Evolutionary conservation across 2,113 vertebrate genomes (phyloP).

Genomic region (Pogonocichla stellata): DNA sequence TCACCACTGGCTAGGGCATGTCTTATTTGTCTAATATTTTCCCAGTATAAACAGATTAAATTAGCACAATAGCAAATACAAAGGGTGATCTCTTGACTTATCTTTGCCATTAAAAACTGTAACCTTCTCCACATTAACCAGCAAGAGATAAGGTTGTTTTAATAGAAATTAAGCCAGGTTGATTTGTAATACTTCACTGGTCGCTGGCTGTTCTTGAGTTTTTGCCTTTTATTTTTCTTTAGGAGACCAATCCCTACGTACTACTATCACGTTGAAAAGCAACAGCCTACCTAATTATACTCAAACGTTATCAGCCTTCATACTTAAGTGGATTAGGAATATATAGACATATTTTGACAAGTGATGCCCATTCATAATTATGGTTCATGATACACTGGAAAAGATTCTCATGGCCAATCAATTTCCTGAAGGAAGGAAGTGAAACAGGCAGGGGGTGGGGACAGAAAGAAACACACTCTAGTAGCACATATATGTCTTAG

Average conservation of each 20-base stretch:
- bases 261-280: neutral
- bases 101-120: neutral
- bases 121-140: neutral
- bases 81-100: neutral
- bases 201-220: fast-evolving
- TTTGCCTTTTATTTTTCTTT: neutral
- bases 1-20: neutral
- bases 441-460: neutral
- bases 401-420: neutral
- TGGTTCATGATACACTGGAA: neutral
- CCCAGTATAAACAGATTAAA: neutral
- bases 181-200: neutral
- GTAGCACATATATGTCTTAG: neutral
- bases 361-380: neutral
- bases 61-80: neutral
- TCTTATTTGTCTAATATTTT: neutral
- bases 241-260: neutral
- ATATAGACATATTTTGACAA: neutral
- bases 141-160: neutral
- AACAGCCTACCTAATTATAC: neutral
- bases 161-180: neutral
- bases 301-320: neutral
- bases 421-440: neutral
- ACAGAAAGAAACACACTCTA: neutral
- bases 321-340: neutral